Base-by-base conservation (phyloP, 1,140 invertebrate genomes). In the Elymnias hypermnestra region DNA sequence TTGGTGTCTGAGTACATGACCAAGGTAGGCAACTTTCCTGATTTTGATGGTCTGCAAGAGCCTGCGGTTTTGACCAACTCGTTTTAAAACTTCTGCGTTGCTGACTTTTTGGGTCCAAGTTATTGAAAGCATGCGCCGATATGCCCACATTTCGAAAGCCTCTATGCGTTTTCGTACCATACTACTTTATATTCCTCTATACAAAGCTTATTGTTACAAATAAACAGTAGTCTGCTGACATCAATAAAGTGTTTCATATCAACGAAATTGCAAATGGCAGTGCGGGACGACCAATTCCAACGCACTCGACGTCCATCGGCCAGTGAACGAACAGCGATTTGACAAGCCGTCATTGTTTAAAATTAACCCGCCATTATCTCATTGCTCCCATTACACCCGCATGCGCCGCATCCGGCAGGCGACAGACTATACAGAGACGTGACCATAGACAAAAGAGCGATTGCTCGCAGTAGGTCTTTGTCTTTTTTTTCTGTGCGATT, bases 301-400 rank as follows among this genome's bases (percentile, higher is more conserved):
- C 36, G 26, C 49, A 59, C 48, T 62, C 54, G 23, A 57, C 56
- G 58, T 62, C 53, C 49, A 57, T 37, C 52, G 46, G 38, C 57
- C 48, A 44, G 19, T 40, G 49, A 40, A 42, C 41, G 49, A 45
- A 42, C 42, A 57, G 44, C 54, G 50, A 53, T 62, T 58, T 68
- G 58, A 61, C 63, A 60, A 57, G 40, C 43, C 48, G 56, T 51
- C 58, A 67, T 69, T 66, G 64, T 64, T 58, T 73, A 61, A 57
- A 65, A 55, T 69, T 48, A 61, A 21, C 42, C 49, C 44, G 43
- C 49, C 61, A 76, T 74, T 81, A 77, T 81, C 61, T 73, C 60
- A 73, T 81, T 81, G 67, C 47, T 60, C 57, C 54, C 55, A 72
- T 74, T 72, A 66, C 57, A 62, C 72, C 75, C 75, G 75, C 71